Base-by-base conservation (phyloP, 2,113 vertebrate species). In the Ploceus nigricollis region DNA sequence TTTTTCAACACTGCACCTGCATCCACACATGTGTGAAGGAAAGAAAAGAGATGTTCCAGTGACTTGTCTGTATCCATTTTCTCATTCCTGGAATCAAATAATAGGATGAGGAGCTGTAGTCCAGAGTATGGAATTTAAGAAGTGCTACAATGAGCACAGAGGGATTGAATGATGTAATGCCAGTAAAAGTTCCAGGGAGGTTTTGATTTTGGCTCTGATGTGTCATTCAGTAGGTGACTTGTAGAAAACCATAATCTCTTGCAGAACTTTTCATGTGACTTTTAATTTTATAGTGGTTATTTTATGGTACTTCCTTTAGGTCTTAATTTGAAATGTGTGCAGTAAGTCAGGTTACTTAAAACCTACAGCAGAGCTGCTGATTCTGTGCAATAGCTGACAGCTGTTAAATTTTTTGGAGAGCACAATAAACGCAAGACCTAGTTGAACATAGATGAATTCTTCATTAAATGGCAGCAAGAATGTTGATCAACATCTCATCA, bases 151-250 rank as follows among this genome's bases (percentile, higher is more conserved):
- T 50, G 22, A 48, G 35, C 42, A 23, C 18, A 18, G 65, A 24
- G 48, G 18, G 50, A 3, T 7, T 0, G 0, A 47, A 17, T 58
- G 20, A 28, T 30, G 13, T 31, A 37, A 28, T 33, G n/a, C 20
- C 44, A 18, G n/a, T 42, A 33, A n/a, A 88, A 83, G 30, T 64
- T 89, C 13, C 40, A 25, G 71, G 13, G 44, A 31, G 35, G 17
- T 24, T 89, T 58, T 21, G 28, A 31, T 88, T 71, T 70, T 35
- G 53, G 21, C 31, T 53, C 0, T 51, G 16, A 7, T 21, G 25
- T 63, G 19, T 83, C 25, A 30, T 69, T 83, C 33, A 0, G 7
- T 54, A 28, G 54, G 21, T 82, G 75, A 60, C 42, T 33, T 8
- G 6, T 7, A 51, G 48, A 23, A 89, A 77, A 50, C 11, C 13